These are phyloP conservation scores for Pseudomyrmex pallidus DNA, from an alignment of 1,140 invertebrate genomes.

Conservation along the genomic window DNA sequence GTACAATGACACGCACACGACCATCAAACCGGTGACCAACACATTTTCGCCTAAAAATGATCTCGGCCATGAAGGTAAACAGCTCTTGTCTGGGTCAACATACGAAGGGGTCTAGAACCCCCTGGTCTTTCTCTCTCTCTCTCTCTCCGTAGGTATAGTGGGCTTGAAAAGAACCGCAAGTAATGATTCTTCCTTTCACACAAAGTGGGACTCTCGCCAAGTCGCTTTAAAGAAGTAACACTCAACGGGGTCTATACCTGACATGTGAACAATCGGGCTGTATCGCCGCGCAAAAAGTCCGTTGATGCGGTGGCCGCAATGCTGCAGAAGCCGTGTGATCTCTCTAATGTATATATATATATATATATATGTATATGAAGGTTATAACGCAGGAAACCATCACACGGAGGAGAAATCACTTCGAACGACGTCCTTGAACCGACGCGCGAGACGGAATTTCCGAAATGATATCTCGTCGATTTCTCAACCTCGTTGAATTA, in stretches of 20 bases:
- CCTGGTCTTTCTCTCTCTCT: slow-evolving; percentile 7
- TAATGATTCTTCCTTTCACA: slow-evolving; percentile 59
- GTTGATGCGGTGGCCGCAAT: background rate
- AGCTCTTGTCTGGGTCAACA: slow-evolving; percentile 52
- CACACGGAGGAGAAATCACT: background rate
- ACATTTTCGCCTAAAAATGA: slow-evolving; percentile 8
- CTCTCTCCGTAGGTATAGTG: slow-evolving; percentile 5
- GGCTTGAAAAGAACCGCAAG: slow-evolving; percentile 49
- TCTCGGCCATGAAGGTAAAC: background rate
- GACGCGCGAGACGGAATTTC: background rate
- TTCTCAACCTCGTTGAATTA: background rate
- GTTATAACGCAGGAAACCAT: background rate
- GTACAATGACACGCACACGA: background rate
- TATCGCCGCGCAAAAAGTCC: background rate
- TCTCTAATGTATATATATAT: background rate
- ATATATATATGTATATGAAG: background rate
- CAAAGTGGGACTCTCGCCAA: slow-evolving; percentile 51
- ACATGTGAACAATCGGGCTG: slow-evolving; percentile 44
- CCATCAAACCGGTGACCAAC: slow-evolving; percentile 16
- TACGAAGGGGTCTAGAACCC: too few relatives aligned
- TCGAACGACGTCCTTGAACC: background rate
- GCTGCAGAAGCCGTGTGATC: background rate
- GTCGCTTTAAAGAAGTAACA: slow-evolving; percentile 44
- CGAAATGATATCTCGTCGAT: background rate
- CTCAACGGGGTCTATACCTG: slow-evolving; percentile 23